Base-by-base conservation (phyloP, 2,797 vertebrate genomes). In the Strix occidentalis region DNA sequence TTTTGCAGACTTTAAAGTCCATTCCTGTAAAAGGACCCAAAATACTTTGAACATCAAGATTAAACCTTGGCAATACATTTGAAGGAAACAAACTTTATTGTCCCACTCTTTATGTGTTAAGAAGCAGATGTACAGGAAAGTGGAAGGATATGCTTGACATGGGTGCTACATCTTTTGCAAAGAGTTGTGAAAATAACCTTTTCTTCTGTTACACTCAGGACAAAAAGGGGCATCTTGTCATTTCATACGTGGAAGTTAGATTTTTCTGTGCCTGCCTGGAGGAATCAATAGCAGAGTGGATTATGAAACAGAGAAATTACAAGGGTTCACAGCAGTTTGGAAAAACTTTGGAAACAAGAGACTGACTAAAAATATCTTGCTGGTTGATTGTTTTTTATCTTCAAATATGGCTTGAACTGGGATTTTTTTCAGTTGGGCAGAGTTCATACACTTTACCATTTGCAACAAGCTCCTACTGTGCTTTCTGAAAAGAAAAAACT, bases 401-500 rank as follows among this genome's bases (percentile, higher is more conserved):
- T 91, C 64, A 88, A 64, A 75, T 89, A 65, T 28, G 37, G 6
- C 29, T 77, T 89, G 57, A 91, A 29, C 57, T 81, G 78, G 60
- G 87, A 87, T 92, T 95, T 89, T 94, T 91, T 71, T 80, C 57
- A 77, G 28, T 65, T 77, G 53, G 14, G 39, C 37, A 48, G 65
- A 83, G 57, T 95, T 91, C 72, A 45, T 78, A 58, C 26, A n/a
- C 57, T 85, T 61, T 45, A 50, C 45, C 48, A 35, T 77, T 87
- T 91, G 50, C 39, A 89, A 87, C 54, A 96, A 77, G n/a, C 57
- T 78, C 41, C 68, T 91, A 78, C 85, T 93, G 91, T 92, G 39
- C 61, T 89, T 94, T 94, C 61, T 78, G 91, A 89, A 72, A 92
- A 85, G 68, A 87, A 89, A 87, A 74, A 71, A 33, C 60, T 90